Evolutionary conservation across 2,888 invertebrate genomes (phyloP), one percentile per base, ranked within the genome.

Genomic region (Acronicta alni): DNA sequence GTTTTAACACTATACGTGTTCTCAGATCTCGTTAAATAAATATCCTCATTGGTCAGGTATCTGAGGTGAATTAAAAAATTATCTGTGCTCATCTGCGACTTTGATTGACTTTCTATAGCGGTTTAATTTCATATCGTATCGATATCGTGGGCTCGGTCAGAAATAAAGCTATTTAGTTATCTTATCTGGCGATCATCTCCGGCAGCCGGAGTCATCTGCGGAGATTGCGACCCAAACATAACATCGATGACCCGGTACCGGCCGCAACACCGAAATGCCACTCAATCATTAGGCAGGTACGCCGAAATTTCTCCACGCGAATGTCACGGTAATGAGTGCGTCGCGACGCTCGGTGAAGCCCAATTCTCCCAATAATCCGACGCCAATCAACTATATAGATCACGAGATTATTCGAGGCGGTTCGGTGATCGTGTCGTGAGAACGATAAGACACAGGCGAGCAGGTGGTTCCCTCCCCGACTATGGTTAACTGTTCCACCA

Each of bases 351-450:
- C 83, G 81, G 79, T 78, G 77, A 79, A 89, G 82, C 86, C 89
- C 83, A 89, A 90, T 92, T 92, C 85, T 82, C 80, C 79, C 82
- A 86, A 83, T 88, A 90, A 93, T 90, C 90, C 89, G 90, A 88
- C 82, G 85, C 91, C 89, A 93, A 94, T 93, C 93, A 89, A 84
- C 87, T 88, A 92, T 92, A 90, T 93, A 89, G 94, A 92, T 89
- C 91, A 89, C 83, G 84, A 91, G 90, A 92, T 91, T 86, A 89
- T 85, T 87, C 84, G 88, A 85, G 60, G 82, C 85, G 85, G 84
- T 86, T 87, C 88, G 83, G 83, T 80, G 89, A 82, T 86, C 82
- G 85, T 87, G 88, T 89, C 93, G 92, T 94, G 93, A 93, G 93
- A 94, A 93, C 89, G 89, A 88, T 89, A 89, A 86, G 85, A 87